Conservation (phyloP, 1,140 invertebrate species). For the Achroia grisella region DNA sequence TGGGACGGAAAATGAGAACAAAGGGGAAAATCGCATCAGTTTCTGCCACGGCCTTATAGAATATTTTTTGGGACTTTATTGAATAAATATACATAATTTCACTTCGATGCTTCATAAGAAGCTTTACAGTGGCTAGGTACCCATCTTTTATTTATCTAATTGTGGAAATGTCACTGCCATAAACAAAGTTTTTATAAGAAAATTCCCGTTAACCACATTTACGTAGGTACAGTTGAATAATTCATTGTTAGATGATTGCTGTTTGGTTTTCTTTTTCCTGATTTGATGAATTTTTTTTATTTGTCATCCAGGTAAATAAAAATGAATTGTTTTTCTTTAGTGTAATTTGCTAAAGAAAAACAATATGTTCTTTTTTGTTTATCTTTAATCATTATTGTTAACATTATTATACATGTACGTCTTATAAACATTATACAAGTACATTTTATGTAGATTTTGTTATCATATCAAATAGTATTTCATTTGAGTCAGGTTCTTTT, state of each 20-base stretch:
- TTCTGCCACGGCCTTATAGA: conserved; percentile 36
- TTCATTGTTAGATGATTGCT: conserved; percentile 1
- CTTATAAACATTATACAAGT: no score
- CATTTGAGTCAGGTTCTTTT: no score
- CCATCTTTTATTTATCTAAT: conserved; percentile 4
- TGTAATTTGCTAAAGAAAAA: no score
- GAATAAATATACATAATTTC: conserved; percentile 67
- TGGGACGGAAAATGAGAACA: conserved; percentile 48
- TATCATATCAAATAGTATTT: no score
- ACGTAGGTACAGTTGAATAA: background rate
- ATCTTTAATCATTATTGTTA: no score
- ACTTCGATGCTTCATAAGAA: conserved; percentile 42
- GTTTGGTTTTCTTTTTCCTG: conserved; percentile 1
- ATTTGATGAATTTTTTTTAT: background rate
- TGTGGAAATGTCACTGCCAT: conserved; percentile 6
- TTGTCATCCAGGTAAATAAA: conserved; percentile 5
- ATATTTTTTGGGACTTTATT: conserved; percentile 56
- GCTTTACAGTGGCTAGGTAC: conserved; percentile 23
- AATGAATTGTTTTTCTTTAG: background rate
- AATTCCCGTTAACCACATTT: background rate
- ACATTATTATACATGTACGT: no score
- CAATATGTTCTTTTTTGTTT: no score
- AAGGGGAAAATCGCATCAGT: conserved; percentile 46
- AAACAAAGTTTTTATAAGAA: background rate
- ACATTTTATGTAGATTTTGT: no score